Evolutionary conservation across 2,797 vertebrate genomes (phyloP).

Genomic region (Lutra lutra): DNA sequence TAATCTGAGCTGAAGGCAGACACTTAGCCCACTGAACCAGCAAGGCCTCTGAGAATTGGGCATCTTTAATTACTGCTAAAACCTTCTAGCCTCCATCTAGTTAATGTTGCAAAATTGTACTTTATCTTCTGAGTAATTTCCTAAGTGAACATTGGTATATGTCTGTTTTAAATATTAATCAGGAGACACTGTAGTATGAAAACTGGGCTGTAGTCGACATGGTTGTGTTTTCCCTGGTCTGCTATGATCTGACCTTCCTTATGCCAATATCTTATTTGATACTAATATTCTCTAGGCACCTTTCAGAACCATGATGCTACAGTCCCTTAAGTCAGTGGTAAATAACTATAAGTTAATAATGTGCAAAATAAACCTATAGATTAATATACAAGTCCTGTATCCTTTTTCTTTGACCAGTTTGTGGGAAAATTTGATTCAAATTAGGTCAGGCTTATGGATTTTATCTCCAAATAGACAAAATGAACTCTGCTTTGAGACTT

Average conservation of each 20-base stretch:
- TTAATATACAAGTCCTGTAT: neutral
- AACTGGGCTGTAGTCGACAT: neutral
- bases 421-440: neutral
- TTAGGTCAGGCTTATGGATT: neutral
- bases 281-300: neutral
- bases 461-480: neutral
- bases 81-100: neutral
- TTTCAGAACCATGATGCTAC: neutral
- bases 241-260: neutral
- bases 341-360: neutral
- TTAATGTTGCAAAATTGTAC: slow-evolving; percentile 11
- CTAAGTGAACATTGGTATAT: neutral
- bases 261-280: neutral
- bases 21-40: too few relatives aligned
- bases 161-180: slow-evolving; percentile 8
- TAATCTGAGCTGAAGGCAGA: too few relatives aligned
- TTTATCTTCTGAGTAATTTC: slow-evolving; percentile 17
- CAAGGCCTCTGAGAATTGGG: neutral
- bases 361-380: neutral
- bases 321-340: neutral
- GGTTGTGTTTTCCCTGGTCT: neutral
- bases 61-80: neutral
- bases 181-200: neutral
- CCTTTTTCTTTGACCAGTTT: neutral
- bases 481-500: neutral